Conservation (phyloP, 2,113 vertebrate species). For the Crypturellus undulatus region DNA sequence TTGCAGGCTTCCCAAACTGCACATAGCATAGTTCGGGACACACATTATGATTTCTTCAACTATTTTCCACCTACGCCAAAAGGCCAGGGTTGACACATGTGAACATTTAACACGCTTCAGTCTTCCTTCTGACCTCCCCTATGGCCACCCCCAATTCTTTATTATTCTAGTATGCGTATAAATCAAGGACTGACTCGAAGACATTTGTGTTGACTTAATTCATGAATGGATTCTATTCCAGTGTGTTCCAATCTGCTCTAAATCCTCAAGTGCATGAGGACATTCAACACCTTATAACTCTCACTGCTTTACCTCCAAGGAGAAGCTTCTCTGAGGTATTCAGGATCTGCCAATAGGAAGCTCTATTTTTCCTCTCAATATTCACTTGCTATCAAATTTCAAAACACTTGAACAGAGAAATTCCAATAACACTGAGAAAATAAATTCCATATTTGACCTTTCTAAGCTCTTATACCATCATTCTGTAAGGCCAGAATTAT, state of each 20-base stretch:
- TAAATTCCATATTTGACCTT: slow-evolving; percentile 60
- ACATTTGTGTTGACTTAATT: not conserved
- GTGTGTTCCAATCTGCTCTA: not conserved
- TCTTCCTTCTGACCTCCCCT: slow-evolving; percentile 2
- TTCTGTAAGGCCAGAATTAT: slow-evolving; percentile 32
- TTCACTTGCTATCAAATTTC: slow-evolving; percentile 41
- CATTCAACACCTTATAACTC: slow-evolving; percentile 41
- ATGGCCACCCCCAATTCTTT: not conserved
- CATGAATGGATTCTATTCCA: not conserved
- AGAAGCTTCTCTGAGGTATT: slow-evolving; percentile 18
- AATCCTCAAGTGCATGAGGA: slow-evolving; percentile 9
- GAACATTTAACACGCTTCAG: not conserved
- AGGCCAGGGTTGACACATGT: not conserved
- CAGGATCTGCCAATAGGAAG: slow-evolving; percentile 14
- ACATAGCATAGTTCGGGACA: not conserved
- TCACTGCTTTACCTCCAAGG: slow-evolving; percentile 26
- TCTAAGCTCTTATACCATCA: not conserved
- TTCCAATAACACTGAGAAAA: not conserved
- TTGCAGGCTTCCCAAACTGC: not conserved
- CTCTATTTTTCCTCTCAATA: not conserved
- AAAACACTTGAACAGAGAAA: slow-evolving; percentile 46
- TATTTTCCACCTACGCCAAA: not conserved
- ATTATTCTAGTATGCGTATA: slow-evolving; percentile 21
- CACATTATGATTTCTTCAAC: not conserved
- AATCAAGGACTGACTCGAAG: not conserved